These are phyloP conservation scores for Anoura caudifer DNA, from an alignment of 2,113 vertebrate genomes.

Conservation along the genomic window DNA sequence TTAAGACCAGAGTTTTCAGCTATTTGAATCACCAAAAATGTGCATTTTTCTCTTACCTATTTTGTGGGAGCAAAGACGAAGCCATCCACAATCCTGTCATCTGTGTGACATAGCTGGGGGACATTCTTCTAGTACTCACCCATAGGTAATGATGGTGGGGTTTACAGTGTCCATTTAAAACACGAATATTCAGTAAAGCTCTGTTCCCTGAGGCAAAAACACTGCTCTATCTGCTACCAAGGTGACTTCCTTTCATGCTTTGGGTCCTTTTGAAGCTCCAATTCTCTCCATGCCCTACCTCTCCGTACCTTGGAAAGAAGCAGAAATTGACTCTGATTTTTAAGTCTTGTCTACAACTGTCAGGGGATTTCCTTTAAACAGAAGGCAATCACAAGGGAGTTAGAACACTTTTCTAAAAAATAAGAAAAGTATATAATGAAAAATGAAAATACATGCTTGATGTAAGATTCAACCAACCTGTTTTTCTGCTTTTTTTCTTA, in stretches of 20 bases:
- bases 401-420: background rate
- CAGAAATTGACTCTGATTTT: slow-evolving; percentile 74
- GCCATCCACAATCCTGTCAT: background rate
- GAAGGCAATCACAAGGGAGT: slow-evolving; percentile 37
- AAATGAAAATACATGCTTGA: background rate
- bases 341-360: slow-evolving; percentile 70
- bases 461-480: background rate
- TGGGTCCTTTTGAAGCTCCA: slow-evolving; percentile 72
- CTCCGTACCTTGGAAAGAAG: slow-evolving; percentile 74
- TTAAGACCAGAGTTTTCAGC: background rate
- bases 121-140: background rate
- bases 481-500: slow-evolving; percentile 36
- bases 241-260: slow-evolving; percentile 80
- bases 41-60: background rate
- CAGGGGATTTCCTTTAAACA: slow-evolving; percentile 72
- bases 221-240: slow-evolving; percentile 62
- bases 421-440: background rate
- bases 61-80: background rate
- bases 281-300: slow-evolving; percentile 45
- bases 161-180: slow-evolving; percentile 25
- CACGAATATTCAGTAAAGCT: slow-evolving; percentile 39
- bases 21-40: background rate
- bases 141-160: background rate
- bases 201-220: slow-evolving; percentile 36
- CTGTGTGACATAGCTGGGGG: background rate